Evolutionary conservation across 2,888 invertebrate genomes (phyloP).

Genomic region (Mimas tiliae): DNA sequence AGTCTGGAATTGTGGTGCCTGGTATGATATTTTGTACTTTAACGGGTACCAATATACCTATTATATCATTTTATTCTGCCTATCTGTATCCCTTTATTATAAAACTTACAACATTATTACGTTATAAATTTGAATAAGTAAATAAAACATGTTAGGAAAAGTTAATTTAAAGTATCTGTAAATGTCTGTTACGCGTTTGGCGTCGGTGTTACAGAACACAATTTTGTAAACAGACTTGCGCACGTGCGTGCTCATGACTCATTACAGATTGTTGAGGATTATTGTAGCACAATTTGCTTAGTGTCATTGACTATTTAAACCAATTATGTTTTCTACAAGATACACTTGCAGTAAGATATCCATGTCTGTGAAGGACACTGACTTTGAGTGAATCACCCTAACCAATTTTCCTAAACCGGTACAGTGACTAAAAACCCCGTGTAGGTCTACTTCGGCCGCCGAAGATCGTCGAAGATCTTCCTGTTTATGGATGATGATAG

Average conservation of each 20-base stretch:
- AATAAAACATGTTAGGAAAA: constrained; percentile 9
- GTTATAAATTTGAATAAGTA: not conserved
- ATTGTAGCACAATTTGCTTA: constrained; percentile 10
- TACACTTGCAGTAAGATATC: too few relatives aligned
- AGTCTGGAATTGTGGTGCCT: not conserved
- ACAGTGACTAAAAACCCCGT: too few relatives aligned
- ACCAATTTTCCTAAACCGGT: too few relatives aligned
- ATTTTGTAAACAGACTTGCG: constrained; percentile 73
- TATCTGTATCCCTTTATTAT: too few relatives aligned
- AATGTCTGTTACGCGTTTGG: constrained; percentile 60
- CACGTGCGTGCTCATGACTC: constrained; percentile 67
- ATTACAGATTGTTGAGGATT: constrained; percentile 37
- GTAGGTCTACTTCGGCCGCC: too few relatives aligned
- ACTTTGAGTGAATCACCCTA: too few relatives aligned
- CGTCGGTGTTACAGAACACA: constrained; percentile 67
- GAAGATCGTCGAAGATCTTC: too few relatives aligned
- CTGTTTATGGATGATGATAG: too few relatives aligned
- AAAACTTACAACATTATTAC: not conserved
- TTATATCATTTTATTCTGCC: too few relatives aligned
- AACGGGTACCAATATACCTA: too few relatives aligned
- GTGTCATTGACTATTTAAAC: not conserved
- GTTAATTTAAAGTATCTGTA: constrained; percentile 45
- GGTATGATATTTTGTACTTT: not conserved
- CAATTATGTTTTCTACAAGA: not conserved
- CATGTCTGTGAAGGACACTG: not conserved